Base-by-base conservation (phyloP, 2,888 invertebrate species). In the Tanaodytes sp. region DNA sequence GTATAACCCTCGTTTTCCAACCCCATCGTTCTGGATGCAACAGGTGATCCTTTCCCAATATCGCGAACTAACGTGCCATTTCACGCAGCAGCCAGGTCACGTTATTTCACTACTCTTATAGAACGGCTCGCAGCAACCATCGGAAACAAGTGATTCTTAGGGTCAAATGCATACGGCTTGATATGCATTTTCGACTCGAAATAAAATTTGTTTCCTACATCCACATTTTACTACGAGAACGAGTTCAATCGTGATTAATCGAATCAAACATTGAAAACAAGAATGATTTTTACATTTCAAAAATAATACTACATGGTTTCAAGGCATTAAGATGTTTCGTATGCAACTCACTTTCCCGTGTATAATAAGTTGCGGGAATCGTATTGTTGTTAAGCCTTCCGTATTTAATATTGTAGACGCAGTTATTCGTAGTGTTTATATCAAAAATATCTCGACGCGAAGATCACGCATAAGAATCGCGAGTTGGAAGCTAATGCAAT, bases 21-120 rank as follows among this genome's bases (percentile, higher is more conserved):
- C 84, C 84, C 83, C 82, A 83, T 82, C 82, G 79, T 82, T 82
- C 76, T 76, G 55, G 74, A 79, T 74, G 84, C 84, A 84, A 84
- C 84, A 84, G 84, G 80, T 79, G 80, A 84, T 83, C 79, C 82
- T 80, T 83, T 84, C 83, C 80, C 84, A 80, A 83, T 84, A 84
- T 83, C 83, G 79, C 80, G 78, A 36, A 63, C 63, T 63, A 71
- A 67, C 59, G 71, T 63, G 48, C 63, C 63, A 63, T 69, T 69
- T 63, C 52, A 36, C 57, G 57, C 57, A 40, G 36, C 61, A 61
- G 48, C 67, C 71, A 51, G 61, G 67, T 67, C 48, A 67, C 68
- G 65, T 68, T 66, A 59, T 54, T 62, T 64, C 65, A 63, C 57
- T 58, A 16, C 48, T 37, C 30, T 40, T 37, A 30, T 45, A 46